Evolutionary conservation across 2,113 vertebrate species (phyloP), one percentile per base, ranked within the genome.

Genomic region (Prietella phreatophila): DNA sequence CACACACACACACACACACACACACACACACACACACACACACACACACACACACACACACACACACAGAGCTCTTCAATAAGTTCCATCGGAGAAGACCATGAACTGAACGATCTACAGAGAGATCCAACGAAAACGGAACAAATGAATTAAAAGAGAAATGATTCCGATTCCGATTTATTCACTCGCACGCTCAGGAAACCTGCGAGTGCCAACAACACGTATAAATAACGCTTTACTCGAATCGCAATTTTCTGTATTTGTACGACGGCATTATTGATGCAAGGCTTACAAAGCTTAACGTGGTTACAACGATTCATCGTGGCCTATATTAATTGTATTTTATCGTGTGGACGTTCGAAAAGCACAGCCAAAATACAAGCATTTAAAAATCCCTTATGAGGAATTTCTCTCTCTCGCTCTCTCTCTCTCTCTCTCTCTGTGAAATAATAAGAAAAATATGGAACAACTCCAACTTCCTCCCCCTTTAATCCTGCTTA

Each of bases 401-500:
- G 67, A 71, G 67, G 71, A 78, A 50, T 17, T 13, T 33, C 19
- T 27, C n/a, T 80, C 53, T 67, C 53, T 76, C 75, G 50, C 73
- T 53, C 84, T 85, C 75, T 89, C 88, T 82, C 36, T 42, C 39
- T 42, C 3, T 42, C 2, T 42, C 65, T 80, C 60, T 87, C 60
- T 60, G 27, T 63, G 13, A n/a, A n/a, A n/a, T n/a, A n/a, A n/a
- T 84, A 86, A 20, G 33, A 47, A 80, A 91, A 91, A 82, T 86
- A 91, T 88, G 85, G 85, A 92, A 65, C 14, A 76, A 58, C 60
- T 91, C 89, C 91, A 90, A 86, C 60, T 53, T 84, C 87, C 73
- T 87, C 78, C 47, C 71, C 50, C 76, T 88, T 89, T 90, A 90
- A 91, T 91, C 91, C 90, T 67, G 81, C 82, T 83, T 87, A 83